A percentile compares a stretch with the other conserved stretches of the same genome.
Evolutionary conservation across 1,140 invertebrate genomes (phyloP).

Genomic region (Aphelenchoides fujianensis): DNA sequence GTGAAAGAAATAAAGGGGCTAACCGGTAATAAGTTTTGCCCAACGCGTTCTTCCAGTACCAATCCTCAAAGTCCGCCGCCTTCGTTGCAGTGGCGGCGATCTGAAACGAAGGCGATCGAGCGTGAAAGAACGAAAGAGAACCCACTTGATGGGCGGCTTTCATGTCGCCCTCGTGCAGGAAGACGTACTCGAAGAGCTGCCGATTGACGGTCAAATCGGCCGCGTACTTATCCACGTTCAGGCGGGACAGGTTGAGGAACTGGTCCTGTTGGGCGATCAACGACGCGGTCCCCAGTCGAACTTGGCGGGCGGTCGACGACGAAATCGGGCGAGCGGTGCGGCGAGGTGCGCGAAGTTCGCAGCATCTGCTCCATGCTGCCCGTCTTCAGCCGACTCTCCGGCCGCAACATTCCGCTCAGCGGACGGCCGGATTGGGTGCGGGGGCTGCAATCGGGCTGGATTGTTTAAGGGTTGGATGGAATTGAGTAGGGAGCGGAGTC

Average conservation of each 20-base stretch:
- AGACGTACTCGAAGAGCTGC: slow-evolving; percentile 87
- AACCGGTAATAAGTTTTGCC: slow-evolving; percentile 86
- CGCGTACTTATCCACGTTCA: slow-evolving; percentile 86
- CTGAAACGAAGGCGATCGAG: no score
- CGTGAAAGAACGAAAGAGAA: no score
- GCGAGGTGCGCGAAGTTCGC: slow-evolving; percentile 73
- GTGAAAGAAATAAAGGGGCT: slow-evolving; percentile 11
- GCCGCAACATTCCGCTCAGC: slow-evolving; percentile 68
- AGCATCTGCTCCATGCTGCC: slow-evolving; percentile 72
- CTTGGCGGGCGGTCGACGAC: slow-evolving; percentile 70
- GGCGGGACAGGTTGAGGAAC: slow-evolving; percentile 81
- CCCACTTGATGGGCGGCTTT: slow-evolving; percentile 71
- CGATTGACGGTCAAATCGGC: slow-evolving; percentile 74
- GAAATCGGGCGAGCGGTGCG: slow-evolving; percentile 75
- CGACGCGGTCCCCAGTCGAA: slow-evolving; percentile 70
- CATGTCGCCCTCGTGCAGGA: slow-evolving; percentile 82
- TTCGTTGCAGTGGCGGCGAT: slow-evolving; percentile 70
- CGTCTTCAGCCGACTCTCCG: slow-evolving; percentile 66
- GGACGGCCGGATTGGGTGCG: slow-evolving; percentile 55
- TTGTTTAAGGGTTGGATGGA: no score
- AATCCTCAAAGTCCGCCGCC: slow-evolving; percentile 73
- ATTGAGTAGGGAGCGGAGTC: no score
- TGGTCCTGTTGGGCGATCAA: slow-evolving; percentile 76
- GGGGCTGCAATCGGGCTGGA: slow-evolving; percentile 49
- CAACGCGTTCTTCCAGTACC: slow-evolving; percentile 95